These are phyloP conservation scores for Lagopus muta DNA, from an alignment of 2,113 vertebrate species.

Conservation along the genomic window DNA sequence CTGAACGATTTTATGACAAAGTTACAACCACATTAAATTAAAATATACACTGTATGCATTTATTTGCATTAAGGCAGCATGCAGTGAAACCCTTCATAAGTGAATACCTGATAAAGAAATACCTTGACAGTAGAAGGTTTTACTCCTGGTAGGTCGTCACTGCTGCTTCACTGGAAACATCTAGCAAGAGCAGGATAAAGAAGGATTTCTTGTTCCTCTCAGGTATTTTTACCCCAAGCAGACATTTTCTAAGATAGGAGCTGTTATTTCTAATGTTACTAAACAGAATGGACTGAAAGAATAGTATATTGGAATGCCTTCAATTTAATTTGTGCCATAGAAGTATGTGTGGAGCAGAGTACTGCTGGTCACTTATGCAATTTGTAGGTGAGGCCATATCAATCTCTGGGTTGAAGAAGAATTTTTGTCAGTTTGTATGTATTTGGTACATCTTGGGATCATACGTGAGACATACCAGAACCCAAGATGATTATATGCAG, in stretches of 20 bases:
- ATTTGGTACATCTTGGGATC: background rate
- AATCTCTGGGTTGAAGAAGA: slow-evolving; percentile 29
- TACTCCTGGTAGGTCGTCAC: slow-evolving; percentile 30
- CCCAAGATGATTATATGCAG: background rate
- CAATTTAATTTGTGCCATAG: slow-evolving; percentile 39
- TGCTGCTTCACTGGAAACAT: background rate
- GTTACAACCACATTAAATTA: slow-evolving; percentile 25
- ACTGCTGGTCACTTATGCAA: background rate
- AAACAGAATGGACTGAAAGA: slow-evolving; percentile 60
- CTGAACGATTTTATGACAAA: slow-evolving; percentile 61
- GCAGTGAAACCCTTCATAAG: slow-evolving; percentile 49
- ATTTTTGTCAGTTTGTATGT: background rate
- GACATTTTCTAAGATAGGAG: slow-evolving; percentile 6
- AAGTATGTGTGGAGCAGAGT: background rate
- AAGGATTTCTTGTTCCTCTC: slow-evolving; percentile 58
- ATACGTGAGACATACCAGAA: background rate
- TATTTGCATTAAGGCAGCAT: slow-evolving; percentile 61
- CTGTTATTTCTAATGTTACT: slow-evolving; percentile 47
- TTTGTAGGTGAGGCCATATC: slow-evolving; percentile 32
- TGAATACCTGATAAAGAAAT: slow-evolving; percentile 54
- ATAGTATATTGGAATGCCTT: slow-evolving; percentile 36
- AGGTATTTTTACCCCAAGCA: slow-evolving; percentile 58
- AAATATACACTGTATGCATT: slow-evolving; percentile 21
- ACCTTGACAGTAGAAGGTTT: slow-evolving; percentile 56
- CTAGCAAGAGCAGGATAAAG: slow-evolving; percentile 53